phyloP scores from a whole-genome alignment of 2,113 vertebrate genomes.

The Rhinoderma darwinii region DNA sequence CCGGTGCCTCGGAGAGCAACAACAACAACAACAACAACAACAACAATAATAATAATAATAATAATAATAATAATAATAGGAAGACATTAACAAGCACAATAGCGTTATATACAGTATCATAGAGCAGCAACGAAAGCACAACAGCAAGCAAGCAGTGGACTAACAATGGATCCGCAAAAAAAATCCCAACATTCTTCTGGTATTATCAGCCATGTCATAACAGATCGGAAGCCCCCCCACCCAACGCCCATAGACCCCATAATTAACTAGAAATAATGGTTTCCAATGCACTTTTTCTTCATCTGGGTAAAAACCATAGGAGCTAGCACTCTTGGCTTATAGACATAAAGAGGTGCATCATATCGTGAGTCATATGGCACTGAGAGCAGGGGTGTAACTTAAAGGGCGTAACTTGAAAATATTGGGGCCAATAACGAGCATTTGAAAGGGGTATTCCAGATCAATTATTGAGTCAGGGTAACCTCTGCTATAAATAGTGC shows the following conservation, averaged over 20 bases:
- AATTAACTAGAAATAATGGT: background rate
- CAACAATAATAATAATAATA: too few relatives aligned
- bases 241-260: background rate
- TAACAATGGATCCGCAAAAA: background rate
- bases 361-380: too few relatives aligned
- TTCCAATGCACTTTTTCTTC: background rate
- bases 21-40: too few relatives aligned
- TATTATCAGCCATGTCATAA: background rate
- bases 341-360: background rate
- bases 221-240: background rate
- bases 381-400: too few relatives aligned
- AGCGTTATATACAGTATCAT: conserved; percentile 36
- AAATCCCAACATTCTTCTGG: background rate
- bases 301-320: background rate
- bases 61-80: too few relatives aligned
- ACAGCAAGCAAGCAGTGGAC: background rate
- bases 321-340: background rate
- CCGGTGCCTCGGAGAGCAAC: background rate
- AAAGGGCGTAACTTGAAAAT: too few relatives aligned
- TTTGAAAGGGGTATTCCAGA: too few relatives aligned
- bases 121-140: conserved; percentile 1
- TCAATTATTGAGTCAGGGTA: too few relatives aligned
- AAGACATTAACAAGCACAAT: conserved; percentile 34
- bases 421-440: too few relatives aligned
- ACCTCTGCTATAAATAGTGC: too few relatives aligned